Evolutionary conservation across 2,888 invertebrate species (phyloP).

Genomic region (Ganaspis brasiliensis): DNA sequence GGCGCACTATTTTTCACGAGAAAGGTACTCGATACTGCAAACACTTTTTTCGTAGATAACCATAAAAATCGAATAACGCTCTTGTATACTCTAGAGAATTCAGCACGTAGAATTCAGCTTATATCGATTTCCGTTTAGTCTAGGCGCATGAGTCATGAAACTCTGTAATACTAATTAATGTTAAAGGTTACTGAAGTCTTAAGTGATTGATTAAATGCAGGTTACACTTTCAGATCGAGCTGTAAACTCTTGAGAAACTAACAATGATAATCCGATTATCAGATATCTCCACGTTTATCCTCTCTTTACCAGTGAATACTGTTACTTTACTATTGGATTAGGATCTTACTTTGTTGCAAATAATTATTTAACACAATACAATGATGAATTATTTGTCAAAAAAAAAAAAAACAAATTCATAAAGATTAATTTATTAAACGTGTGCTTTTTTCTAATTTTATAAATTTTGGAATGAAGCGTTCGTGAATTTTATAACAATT

Average conservation of each 20-base stretch:
- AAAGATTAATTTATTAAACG: too few relatives aligned
- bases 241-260: background rate
- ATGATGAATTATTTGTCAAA: too few relatives aligned
- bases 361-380: too few relatives aligned
- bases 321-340: background rate
- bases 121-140: constrained; percentile 47
- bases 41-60: constrained; percentile 49
- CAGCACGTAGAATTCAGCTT: constrained; percentile 52
- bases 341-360: too few relatives aligned
- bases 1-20: constrained; percentile 24
- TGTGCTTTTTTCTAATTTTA: too few relatives aligned
- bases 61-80: constrained; percentile 50
- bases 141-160: constrained; percentile 40
- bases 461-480: too few relatives aligned
- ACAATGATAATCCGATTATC: background rate
- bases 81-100: constrained; percentile 53
- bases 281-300: background rate
- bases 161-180: constrained; percentile 41
- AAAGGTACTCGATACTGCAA: constrained; percentile 50
- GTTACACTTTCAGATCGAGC: constrained; percentile 29
- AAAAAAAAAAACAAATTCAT: too few relatives aligned
- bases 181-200: constrained; percentile 30
- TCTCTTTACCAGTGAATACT: background rate
- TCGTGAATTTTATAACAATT: too few relatives aligned
- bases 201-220: constrained; percentile 36